Evolutionary conservation across 2,113 vertebrate species (phyloP).

Genomic region (Daubentonia madagascariensis): DNA sequence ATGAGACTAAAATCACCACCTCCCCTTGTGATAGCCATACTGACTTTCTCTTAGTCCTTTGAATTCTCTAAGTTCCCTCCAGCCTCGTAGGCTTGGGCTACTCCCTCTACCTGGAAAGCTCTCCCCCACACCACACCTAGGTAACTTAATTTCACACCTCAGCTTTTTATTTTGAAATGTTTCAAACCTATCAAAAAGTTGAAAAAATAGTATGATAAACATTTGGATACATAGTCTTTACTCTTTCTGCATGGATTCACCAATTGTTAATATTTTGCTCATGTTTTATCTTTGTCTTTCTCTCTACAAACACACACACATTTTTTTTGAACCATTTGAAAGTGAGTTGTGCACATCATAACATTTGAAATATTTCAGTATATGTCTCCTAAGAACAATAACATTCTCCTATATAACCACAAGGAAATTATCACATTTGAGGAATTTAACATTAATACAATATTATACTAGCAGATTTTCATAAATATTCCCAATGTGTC

Average conservation of each 20-base stretch:
- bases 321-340: neutral
- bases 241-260: neutral
- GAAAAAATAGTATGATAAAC: neutral
- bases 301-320: too few relatives aligned
- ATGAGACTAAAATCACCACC: neutral
- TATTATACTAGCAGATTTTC: neutral
- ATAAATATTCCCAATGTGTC: neutral
- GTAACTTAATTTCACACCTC: neutral
- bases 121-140: neutral
- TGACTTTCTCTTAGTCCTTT: neutral
- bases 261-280: neutral
- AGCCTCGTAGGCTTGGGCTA: neutral
- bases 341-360: neutral
- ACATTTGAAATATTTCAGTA: neutral
- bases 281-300: neutral
- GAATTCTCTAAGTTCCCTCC: neutral
- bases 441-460: neutral
- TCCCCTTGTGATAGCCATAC: neutral
- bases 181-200: neutral
- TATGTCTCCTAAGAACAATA: neutral
- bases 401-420: neutral
- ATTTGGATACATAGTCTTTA: neutral
- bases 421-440: neutral
- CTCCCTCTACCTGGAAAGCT: neutral
- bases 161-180: neutral